phyloP scores from a whole-genome alignment of 2,888 invertebrate genomes.

The Tuta absoluta region DNA sequence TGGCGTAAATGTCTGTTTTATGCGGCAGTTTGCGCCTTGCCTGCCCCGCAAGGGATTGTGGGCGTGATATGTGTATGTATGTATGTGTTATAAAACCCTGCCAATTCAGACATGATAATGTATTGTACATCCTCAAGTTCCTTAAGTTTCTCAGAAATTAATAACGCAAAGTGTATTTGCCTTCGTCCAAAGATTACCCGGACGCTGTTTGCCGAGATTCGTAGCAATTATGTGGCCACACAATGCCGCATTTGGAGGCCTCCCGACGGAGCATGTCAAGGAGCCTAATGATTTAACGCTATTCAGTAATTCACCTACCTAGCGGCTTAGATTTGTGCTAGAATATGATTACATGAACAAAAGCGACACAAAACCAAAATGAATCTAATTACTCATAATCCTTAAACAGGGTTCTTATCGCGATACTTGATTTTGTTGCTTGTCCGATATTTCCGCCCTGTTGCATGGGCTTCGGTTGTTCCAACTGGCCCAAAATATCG shows the following conservation, averaged over 20 bases:
- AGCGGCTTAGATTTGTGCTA: constrained; percentile 28
- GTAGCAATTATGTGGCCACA: constrained; percentile 23
- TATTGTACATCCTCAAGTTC: not conserved
- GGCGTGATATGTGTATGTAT: too few species aligned
- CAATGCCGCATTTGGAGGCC: constrained; percentile 25
- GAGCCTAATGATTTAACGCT: constrained; percentile 35
- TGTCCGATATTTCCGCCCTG: too few species aligned
- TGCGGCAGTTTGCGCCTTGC: too few species aligned
- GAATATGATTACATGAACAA: constrained; percentile 23
- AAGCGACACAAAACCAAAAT: not conserved
- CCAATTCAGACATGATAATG: not conserved
- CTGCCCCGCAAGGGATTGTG: too few species aligned
- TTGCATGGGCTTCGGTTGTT: too few species aligned
- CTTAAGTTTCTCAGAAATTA: not conserved
- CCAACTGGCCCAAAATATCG: too few species aligned
- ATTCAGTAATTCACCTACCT: constrained; percentile 39
- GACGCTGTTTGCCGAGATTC: constrained; percentile 11
- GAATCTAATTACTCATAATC: too few species aligned
- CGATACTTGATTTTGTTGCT: too few species aligned
- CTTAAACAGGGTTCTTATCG: too few species aligned
- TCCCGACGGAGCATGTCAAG: constrained; percentile 41
- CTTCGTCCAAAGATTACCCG: not conserved
- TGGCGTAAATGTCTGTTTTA: too few species aligned
- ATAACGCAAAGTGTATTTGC: not conserved
- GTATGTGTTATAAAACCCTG: too few species aligned